phyloP scores from a whole-genome alignment of 2,113 vertebrate species.

The Cololabis saira region DNA sequence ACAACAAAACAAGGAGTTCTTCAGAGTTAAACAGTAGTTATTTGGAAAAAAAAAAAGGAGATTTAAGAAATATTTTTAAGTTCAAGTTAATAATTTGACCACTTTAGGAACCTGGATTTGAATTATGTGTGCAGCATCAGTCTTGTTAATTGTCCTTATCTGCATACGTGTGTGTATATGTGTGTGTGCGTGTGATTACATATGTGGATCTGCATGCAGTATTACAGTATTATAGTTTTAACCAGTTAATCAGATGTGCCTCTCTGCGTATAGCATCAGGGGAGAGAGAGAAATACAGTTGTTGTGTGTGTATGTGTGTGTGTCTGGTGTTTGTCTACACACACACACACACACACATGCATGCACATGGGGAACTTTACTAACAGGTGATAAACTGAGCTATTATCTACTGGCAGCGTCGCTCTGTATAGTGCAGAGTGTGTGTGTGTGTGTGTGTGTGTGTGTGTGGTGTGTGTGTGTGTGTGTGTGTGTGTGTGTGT shows the following conservation, averaged over 20 bases:
- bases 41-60: no score
- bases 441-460: background rate
- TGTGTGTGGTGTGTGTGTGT: constrained; percentile 3
- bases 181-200: constrained; percentile 5
- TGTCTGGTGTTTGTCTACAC: constrained; percentile 1
- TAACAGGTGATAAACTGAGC: constrained; percentile 42
- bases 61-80: no score
- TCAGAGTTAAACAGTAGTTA: no score
- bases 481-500: constrained; percentile 1
- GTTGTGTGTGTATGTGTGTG: constrained; percentile 21
- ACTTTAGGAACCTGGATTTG: no score
- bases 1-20: no score
- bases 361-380: constrained; percentile 4
- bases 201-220: constrained; percentile 9
- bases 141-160: constrained; percentile 65
- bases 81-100: no score
- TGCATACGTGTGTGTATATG: constrained; percentile 4
- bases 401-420: constrained; percentile 35
- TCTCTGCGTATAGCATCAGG: no score
- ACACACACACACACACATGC: constrained; percentile 1
- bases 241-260: no score
- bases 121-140: constrained; percentile 55
- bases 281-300: no score
- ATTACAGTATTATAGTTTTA: no score
- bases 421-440: constrained; percentile 2